Conservation (phyloP, 1,140 invertebrate genomes). For the Eufriesea mexicana region DNA sequence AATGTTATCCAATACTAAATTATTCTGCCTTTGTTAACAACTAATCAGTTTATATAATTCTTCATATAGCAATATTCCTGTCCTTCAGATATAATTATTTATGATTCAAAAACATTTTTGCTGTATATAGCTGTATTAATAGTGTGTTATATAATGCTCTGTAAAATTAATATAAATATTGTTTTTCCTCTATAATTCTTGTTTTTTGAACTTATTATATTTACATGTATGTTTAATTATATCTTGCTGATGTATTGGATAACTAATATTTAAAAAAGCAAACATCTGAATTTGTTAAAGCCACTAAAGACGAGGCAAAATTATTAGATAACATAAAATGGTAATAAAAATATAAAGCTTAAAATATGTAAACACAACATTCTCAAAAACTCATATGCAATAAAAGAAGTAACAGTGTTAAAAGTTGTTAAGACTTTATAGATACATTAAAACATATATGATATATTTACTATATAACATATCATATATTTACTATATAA, state of each 20-base stretch:
- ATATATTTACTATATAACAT: constrained; percentile 6
- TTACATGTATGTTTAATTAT: not conserved
- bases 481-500: constrained; percentile 18
- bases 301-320: constrained; percentile 40
- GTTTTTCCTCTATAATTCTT: not conserved
- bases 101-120: not conserved
- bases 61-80: constrained; percentile 1
- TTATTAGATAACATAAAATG: constrained; percentile 30
- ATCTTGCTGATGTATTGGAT: constrained; percentile 76
- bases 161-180: constrained; percentile 11
- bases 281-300: constrained; percentile 44
- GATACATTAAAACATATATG: not conserved
- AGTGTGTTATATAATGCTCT: not conserved
- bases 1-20: constrained; percentile 80
- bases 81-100: not conserved
- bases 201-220: not conserved
- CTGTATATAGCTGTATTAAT: not conserved
- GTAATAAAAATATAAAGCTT: constrained; percentile 38
- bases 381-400: constrained; percentile 17
- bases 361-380: constrained; percentile 21
- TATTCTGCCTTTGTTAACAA: constrained; percentile 51
- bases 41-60: constrained; percentile 22
- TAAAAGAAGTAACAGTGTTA: not conserved
- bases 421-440: constrained; percentile 21
- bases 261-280: constrained; percentile 68